Conservation (phyloP, 1,140 invertebrate species). For the Brachionus paranguensis region DNA sequence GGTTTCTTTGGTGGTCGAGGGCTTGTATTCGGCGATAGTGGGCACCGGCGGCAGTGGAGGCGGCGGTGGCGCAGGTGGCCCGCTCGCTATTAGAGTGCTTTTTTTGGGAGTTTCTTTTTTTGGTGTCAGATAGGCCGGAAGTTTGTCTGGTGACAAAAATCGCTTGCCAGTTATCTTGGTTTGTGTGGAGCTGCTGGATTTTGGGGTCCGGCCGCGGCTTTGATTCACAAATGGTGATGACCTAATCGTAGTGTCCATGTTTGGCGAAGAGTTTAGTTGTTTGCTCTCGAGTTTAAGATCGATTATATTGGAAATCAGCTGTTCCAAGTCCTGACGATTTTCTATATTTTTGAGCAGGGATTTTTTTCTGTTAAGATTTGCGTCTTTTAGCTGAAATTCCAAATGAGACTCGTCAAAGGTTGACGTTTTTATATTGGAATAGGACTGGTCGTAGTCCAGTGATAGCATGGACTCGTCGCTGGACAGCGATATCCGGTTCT, state of each 20-base stretch:
- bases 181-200: background rate
- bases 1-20: background rate
- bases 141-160: slow-evolving; percentile 27
- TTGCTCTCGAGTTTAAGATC: slow-evolving; percentile 1
- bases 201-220: background rate
- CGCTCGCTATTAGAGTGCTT: background rate
- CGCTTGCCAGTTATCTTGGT: slow-evolving; percentile 20
- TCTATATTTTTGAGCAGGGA: background rate
- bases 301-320: background rate
- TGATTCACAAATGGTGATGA: slow-evolving; percentile 16
- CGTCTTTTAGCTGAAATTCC: background rate
- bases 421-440: slow-evolving; percentile 11
- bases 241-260: background rate
- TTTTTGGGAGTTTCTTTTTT: background rate
- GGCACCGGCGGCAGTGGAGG: background rate
- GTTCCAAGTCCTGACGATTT: background rate
- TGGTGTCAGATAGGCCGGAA: background rate
- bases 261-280: background rate
- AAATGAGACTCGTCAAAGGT: slow-evolving; percentile 21
- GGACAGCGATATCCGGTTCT: background rate
- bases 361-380: background rate
- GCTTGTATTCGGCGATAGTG: background rate
- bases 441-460: background rate
- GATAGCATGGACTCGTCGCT: background rate
- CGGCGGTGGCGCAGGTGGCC: background rate